Conservation (phyloP, 2,888 invertebrate genomes). For the Drosophila anomelani region DNA sequence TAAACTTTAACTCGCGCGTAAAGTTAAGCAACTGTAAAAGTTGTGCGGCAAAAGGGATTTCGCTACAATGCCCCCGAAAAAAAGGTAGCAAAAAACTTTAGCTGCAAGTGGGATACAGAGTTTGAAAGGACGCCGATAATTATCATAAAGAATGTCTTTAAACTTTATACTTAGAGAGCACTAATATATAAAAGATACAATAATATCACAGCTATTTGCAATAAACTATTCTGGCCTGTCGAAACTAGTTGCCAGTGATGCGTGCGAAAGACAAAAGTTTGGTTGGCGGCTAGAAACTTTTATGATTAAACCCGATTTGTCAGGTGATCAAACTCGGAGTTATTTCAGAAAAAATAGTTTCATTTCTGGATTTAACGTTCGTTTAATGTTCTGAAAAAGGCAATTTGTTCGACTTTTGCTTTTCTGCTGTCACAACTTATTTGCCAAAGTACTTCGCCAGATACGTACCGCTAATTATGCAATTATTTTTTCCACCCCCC, state of each 20-base stretch:
- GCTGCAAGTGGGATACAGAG: conserved; percentile 5
- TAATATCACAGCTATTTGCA: neutral
- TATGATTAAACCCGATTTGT: conserved; percentile 24
- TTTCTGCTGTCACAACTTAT: conserved; percentile 24
- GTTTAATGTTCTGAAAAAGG: neutral
- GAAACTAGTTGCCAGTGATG: conserved; percentile 8
- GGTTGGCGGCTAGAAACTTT: conserved; percentile 12
- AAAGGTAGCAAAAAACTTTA: conserved; percentile 10
- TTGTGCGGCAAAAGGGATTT: conserved; percentile 17
- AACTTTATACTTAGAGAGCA: conserved; percentile 3
- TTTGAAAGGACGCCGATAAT: conserved; percentile 5
- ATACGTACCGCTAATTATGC: conserved; percentile 65
- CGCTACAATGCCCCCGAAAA: neutral
- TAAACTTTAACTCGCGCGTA: conserved; percentile 44
- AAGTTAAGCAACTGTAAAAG: conserved; percentile 41
- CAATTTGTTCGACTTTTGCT: conserved; percentile 10
- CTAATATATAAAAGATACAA: neutral
- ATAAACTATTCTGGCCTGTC: conserved; percentile 6
- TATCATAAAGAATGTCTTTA: neutral
- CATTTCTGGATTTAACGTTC: neutral
- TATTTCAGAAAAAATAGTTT: conserved; percentile 5
- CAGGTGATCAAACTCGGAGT: neutral
- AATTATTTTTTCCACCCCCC: conserved; percentile 54
- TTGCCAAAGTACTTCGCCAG: conserved; percentile 25
- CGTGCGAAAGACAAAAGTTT: conserved; percentile 11